Evolutionary conservation across 2,113 vertebrate species (phyloP), one percentile per base, ranked within the genome.

Genomic region (Odontophorus gujanensis): DNA sequence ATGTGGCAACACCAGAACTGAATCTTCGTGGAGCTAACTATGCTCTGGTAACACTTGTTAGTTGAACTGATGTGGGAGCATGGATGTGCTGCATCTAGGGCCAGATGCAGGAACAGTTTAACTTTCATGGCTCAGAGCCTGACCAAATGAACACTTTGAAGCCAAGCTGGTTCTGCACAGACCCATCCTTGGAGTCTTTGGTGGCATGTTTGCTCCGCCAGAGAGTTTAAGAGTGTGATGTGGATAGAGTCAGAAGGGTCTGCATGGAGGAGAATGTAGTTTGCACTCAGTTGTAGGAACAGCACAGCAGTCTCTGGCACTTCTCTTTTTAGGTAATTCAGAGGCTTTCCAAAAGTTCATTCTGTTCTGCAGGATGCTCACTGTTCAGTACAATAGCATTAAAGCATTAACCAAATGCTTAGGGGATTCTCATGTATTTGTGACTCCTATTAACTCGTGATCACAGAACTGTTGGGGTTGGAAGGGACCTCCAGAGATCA

Each of bases 281-380:
- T 87, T 79, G 24, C 30, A 48, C 30, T 75, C 59, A 38, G 21
- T 81, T 69, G 74, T 40, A 76, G 77, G 22, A 88, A 40, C 3
- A 75, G 34, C 57, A 40, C 43, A 68, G 5, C 61, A 1, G 1
- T 61, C 40, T 92, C 40, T 25, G 24, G 45, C 79, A 81, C 40
- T 81, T 22, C 21, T 73, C 15, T 58, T 74, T 72, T 32, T 61
- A 11, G 43, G 13, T 38, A 48, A 48, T 89, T 92, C 57, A 66
- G 51, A 86, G 58, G 36, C 36, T 89, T 76, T 89, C 42, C 32
- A 79, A 61, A 42, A 34, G 66, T 78, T 12, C 11, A 0, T 75
- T 83, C 90, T n/a, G 38, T 93, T 89, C 51, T 84, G 34, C 62
- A 53, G 74, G 26, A 38, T 84, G 61, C 50, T 71, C 81, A 22